Conservation (phyloP, 2,113 vertebrate species). For the Prolemur simus region DNA sequence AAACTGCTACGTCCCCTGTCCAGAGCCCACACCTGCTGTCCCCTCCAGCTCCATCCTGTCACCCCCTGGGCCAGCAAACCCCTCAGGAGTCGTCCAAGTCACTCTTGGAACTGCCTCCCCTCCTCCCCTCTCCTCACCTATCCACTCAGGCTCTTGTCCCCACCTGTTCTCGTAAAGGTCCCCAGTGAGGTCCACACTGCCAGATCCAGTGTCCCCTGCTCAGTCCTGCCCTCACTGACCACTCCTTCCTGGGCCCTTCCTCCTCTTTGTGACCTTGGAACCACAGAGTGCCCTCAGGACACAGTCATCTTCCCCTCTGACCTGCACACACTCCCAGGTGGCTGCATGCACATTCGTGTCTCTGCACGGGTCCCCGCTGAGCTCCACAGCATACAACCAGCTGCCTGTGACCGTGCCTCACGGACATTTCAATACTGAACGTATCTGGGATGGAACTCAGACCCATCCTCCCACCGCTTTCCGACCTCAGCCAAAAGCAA, state of each 20-base stretch:
- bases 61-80: background rate
- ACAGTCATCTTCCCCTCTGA: background rate
- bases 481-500: background rate
- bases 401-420: background rate
- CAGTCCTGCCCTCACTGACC: background rate
- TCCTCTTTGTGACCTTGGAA: background rate
- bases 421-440: background rate
- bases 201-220: background rate
- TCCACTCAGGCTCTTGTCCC: background rate
- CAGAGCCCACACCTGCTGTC: too few relatives aligned
- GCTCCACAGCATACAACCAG: background rate
- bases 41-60: background rate
- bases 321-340: background rate
- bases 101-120: background rate
- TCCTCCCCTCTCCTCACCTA: background rate
- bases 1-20: background rate
- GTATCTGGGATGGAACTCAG: background rate
- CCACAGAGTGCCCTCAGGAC: background rate
- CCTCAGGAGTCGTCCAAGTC: too few relatives aligned
- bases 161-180: background rate
- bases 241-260: background rate
- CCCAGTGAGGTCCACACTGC: background rate
- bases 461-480: background rate
- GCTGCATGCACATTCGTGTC: fast-evolving
- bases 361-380: background rate